Conservation (phyloP, 1,140 invertebrate genomes). For the Maconellicoccus hirsutus region DNA sequence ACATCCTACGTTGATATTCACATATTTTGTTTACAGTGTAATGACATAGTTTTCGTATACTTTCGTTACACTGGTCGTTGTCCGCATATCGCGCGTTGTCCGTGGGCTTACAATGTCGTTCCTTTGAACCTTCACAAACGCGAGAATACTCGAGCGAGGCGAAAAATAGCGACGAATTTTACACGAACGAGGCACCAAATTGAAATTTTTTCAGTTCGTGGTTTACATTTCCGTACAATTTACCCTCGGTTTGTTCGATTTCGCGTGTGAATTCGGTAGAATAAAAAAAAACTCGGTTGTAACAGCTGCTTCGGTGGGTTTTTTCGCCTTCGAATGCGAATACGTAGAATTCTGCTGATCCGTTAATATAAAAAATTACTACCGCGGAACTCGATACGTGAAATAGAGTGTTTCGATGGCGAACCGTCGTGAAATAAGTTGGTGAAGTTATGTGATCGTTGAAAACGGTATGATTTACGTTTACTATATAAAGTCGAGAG, state of each 20-base stretch:
- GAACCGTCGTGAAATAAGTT: background rate
- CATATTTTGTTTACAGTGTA: background rate
- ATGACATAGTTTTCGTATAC: background rate
- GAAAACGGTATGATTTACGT: background rate
- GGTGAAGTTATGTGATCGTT: background rate
- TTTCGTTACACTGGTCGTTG: background rate
- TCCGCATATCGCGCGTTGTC: background rate
- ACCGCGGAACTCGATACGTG: background rate
- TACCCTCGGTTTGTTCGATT: too few species aligned
- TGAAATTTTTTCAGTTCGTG: too few species aligned
- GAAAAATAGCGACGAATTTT: background rate
- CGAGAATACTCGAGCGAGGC: background rate
- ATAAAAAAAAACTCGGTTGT: background rate
- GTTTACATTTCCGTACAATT: too few species aligned
- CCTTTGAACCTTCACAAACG: background rate
- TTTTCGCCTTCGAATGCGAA: too few species aligned
- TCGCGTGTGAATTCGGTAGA: too few species aligned
- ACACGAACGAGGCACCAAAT: too few species aligned
- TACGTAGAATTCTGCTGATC: background rate
- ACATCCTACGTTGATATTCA: background rate
- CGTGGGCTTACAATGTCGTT: background rate
- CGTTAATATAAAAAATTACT: slow-evolving; percentile 8
- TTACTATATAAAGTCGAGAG: background rate
- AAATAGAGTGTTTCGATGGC: background rate
- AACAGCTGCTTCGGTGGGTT: background rate